Conservation (phyloP, 2,113 vertebrate genomes). For the Petaurus breviceps region DNA sequence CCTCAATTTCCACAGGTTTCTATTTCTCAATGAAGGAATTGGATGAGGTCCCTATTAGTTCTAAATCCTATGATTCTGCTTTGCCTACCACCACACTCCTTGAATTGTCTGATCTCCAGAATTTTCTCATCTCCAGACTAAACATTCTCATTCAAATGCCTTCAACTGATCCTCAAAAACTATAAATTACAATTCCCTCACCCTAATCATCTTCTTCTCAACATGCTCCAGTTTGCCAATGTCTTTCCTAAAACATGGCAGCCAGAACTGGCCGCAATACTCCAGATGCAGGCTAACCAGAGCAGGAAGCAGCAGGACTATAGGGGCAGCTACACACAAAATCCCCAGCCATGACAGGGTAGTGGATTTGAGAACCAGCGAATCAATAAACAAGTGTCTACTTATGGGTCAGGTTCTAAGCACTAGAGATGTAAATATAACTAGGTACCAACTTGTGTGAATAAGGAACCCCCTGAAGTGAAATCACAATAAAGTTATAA, state of each 20-base stretch:
- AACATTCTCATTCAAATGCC: background rate
- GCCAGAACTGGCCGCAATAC: background rate
- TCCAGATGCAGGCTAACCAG: background rate
- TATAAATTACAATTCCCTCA: background rate
- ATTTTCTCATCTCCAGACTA: background rate
- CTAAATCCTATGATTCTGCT: background rate
- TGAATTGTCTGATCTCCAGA: background rate
- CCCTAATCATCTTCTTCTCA: no score
- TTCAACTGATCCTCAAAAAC: background rate
- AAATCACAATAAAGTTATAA: background rate
- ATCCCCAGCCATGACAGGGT: background rate
- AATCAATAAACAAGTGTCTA: background rate
- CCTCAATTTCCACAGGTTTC: background rate
- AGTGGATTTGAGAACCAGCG: background rate
- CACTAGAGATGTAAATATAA: background rate
- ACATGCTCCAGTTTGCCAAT: no score
- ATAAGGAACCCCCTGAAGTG: background rate
- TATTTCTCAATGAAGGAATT: background rate
- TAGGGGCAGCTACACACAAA: background rate
- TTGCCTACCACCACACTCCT: background rate
- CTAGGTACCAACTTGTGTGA: background rate
- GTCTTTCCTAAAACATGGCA: background rate
- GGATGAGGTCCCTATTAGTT: no score
- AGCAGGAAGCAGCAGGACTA: background rate
- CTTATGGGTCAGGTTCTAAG: no score